Conservation (phyloP, 2,888 invertebrate genomes). For the Caenorhabditis macrosperma region DNA sequence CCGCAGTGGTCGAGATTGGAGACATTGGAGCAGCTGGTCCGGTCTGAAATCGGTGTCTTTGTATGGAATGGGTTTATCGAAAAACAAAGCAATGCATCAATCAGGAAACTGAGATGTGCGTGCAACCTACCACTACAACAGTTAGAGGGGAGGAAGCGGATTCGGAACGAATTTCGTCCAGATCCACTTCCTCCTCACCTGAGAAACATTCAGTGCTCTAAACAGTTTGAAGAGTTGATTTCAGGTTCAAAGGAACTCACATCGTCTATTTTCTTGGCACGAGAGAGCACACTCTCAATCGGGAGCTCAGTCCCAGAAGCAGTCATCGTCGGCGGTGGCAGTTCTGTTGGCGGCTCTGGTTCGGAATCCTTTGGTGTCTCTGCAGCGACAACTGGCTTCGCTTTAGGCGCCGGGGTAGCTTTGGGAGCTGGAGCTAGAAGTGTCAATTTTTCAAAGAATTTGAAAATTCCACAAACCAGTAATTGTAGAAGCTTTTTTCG, state of each 20-base stretch:
- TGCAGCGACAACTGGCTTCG: neutral
- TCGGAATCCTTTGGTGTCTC: constrained; percentile 7
- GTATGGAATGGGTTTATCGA: neutral
- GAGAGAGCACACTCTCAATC: constrained; percentile 55
- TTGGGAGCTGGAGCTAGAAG: neutral
- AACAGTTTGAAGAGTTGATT: too few species aligned
- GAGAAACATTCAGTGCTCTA: constrained; percentile 14
- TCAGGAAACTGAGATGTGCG: neutral
- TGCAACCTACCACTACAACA: constrained; percentile 26
- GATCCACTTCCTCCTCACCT: constrained; percentile 19
- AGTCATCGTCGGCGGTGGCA: constrained; percentile 49
- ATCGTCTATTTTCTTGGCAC: constrained; percentile 69
- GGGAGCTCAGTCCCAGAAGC: constrained; percentile 51
- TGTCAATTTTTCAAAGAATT: neutral
- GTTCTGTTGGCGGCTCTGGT: constrained; percentile 16
- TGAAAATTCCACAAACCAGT: constrained; percentile 3
- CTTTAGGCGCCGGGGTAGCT: constrained; percentile 8
- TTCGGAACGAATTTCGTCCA: constrained; percentile 11
- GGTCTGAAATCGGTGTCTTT: constrained; percentile 16
- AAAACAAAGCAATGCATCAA: constrained; percentile 15
- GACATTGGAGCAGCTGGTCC: constrained; percentile 51
- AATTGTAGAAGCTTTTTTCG: constrained; percentile 40
- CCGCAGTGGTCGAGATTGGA: constrained; percentile 40
- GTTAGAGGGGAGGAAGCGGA: constrained; percentile 40
- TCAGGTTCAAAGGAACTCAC: too few species aligned